Conservation (phyloP, 2,113 vertebrate genomes). For the Eptesicus fuscus region DNA sequence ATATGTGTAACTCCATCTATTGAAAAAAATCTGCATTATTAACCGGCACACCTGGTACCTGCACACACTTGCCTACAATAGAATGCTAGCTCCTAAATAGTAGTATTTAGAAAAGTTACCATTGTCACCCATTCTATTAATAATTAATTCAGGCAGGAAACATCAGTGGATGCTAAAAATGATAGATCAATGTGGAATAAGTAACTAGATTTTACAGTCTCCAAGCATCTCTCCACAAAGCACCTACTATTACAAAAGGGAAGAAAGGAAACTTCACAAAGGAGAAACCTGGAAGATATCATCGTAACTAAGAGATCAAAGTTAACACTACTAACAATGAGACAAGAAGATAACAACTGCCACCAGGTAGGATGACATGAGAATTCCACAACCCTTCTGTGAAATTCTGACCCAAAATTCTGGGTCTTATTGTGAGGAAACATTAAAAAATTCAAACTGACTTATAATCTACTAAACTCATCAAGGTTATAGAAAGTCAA, state of each 20-base stretch:
- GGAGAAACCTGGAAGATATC: neutral
- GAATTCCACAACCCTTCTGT: neutral
- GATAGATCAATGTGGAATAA: neutral
- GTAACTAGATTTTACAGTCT: neutral
- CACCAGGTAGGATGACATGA: neutral
- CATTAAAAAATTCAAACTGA: neutral
- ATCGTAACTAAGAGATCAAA: neutral
- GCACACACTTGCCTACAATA: neutral
- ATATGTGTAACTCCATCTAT: too few species aligned
- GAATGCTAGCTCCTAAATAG: neutral
- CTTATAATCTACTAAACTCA: neutral
- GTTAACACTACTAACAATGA: neutral
- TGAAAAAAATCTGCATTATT: too few species aligned
- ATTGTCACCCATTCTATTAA: neutral
- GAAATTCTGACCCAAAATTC: neutral
- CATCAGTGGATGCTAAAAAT: neutral
- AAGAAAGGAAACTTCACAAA: neutral
- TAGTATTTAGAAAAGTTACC: neutral
- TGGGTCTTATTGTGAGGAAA: neutral
- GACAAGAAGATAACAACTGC: neutral
- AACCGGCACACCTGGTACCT: neutral
- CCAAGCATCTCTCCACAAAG: neutral
- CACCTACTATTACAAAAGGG: neutral
- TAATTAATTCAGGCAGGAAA: conserved; percentile 37
- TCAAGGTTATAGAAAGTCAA: neutral